Percentiles rank a stretch among this genome's conserved stretches.
Conservation (phyloP, 2,797 vertebrate species). For the Macroramphosus scolopax region DNA sequence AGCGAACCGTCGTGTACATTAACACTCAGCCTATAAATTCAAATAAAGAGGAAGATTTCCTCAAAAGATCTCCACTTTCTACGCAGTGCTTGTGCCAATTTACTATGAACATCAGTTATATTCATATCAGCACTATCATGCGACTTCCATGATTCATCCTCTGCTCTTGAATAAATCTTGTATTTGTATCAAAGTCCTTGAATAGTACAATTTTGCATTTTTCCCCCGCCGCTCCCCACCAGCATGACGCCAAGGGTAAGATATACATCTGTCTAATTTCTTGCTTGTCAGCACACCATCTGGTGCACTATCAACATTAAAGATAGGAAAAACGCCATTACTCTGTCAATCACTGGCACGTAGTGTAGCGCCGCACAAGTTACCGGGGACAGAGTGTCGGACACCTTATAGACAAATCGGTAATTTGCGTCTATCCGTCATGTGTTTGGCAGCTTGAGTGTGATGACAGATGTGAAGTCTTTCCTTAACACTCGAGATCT, state of each 20-base stretch:
- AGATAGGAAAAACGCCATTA: slow-evolving; percentile 39
- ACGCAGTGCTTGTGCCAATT: too few species aligned
- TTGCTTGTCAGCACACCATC: slow-evolving; percentile 72
- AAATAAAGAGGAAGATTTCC: too few species aligned
- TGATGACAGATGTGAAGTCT: too few species aligned
- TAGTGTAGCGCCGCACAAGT: neutral
- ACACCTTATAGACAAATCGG: slow-evolving; percentile 4
- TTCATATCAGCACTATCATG: too few species aligned
- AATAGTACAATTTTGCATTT: slow-evolving; percentile 31
- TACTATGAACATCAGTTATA: too few species aligned
- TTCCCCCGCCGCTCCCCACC: slow-evolving; percentile 11
- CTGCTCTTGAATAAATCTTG: too few species aligned
- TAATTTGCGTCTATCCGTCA: slow-evolving; percentile 12
- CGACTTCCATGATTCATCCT: too few species aligned
- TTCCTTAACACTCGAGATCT: too few species aligned
- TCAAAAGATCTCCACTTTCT: too few species aligned
- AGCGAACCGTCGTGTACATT: too few species aligned
- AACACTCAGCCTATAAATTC: too few species aligned
- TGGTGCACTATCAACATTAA: slow-evolving; percentile 64
- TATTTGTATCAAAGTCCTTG: too few species aligned
- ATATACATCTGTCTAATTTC: slow-evolving; percentile 75
- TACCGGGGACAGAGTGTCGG: slow-evolving; percentile 5
- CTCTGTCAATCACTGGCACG: slow-evolving; percentile 35
- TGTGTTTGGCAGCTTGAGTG: slow-evolving; percentile 13
- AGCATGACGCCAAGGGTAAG: slow-evolving; percentile 56